A percentile compares a stretch with the other conserved stretches of the same genome.
These are phyloP conservation scores for Lasioglossum malachurum DNA, from an alignment of 2,888 invertebrate species.

Conservation along the genomic window DNA sequence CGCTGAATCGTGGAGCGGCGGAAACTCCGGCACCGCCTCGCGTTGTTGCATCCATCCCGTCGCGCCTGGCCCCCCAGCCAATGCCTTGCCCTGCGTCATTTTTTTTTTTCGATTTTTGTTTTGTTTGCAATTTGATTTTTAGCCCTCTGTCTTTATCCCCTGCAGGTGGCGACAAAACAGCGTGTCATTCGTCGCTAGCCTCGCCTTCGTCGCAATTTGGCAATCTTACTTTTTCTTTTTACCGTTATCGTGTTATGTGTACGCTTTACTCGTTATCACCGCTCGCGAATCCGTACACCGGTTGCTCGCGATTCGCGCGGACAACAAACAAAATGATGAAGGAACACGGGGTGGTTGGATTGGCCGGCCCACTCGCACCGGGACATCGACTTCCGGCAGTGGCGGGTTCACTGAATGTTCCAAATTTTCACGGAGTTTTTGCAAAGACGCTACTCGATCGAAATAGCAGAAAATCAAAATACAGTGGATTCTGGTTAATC, in stretches of 20 bases:
- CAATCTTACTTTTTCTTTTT: not conserved
- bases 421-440: not conserved
- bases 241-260: not conserved
- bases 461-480: not conserved
- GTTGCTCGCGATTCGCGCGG: not conserved
- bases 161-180: slow-evolving; percentile 76
- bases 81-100: slow-evolving; percentile 83
- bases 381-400: slow-evolving; percentile 21
- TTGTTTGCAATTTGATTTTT: slow-evolving; percentile 68
- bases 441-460: too few species aligned
- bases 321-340: not conserved
- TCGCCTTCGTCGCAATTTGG: slow-evolving; percentile 37
- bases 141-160: slow-evolving; percentile 77
- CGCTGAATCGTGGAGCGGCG: slow-evolving; percentile 84
- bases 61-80: slow-evolving; percentile 83
- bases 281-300: not conserved
- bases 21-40: slow-evolving; percentile 85
- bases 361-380: slow-evolving; percentile 43
- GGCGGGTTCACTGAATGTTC: not conserved
- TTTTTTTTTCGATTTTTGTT: slow-evolving; percentile 34
- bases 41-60: slow-evolving; percentile 85
- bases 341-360: slow-evolving; percentile 44
- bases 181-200: slow-evolving; percentile 73
- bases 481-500: not conserved
- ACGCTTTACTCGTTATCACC: not conserved